These are phyloP conservation scores for Neotragus pygmaeus DNA, from an alignment of 2,113 vertebrate species.

Conservation along the genomic window DNA sequence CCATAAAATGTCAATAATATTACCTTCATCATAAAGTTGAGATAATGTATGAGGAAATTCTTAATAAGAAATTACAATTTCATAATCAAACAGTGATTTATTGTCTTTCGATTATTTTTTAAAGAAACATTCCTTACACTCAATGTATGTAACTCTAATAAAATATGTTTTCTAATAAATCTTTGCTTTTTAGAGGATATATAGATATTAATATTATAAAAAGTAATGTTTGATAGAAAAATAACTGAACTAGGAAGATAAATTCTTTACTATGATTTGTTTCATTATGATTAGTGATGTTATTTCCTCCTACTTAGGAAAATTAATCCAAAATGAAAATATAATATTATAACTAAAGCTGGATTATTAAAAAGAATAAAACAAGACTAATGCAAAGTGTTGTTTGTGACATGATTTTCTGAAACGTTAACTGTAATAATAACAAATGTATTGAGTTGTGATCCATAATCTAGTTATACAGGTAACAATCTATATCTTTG, in stretches of 20 bases:
- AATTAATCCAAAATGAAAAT: constrained; percentile 75
- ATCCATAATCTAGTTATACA: constrained; percentile 78
- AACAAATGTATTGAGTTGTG: constrained; percentile 81
- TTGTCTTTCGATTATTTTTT: not conserved
- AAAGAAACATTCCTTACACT: not conserved
- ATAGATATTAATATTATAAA: not conserved
- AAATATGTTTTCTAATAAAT: not conserved
- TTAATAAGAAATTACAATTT: not conserved
- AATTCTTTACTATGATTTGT: constrained; percentile 65
- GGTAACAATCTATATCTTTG: constrained; percentile 78
- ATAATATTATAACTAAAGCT: constrained; percentile 67
- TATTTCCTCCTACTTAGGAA: constrained; percentile 74
- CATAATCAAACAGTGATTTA: not conserved
- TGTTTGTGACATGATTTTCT: constrained; percentile 78
- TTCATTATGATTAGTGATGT: constrained; percentile 66
- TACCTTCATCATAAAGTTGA: not conserved
- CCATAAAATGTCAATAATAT: not conserved
- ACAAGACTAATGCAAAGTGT: constrained; percentile 72
- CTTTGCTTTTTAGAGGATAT: not conserved
- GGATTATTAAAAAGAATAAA: constrained; percentile 77
- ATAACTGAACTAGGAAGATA: constrained; percentile 36
- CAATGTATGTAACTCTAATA: not conserved
- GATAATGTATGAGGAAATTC: not conserved
- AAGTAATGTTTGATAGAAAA: not conserved
- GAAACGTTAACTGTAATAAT: constrained; percentile 80